Conservation (phyloP, 2,888 invertebrate genomes). For the Erebia palarica region DNA sequence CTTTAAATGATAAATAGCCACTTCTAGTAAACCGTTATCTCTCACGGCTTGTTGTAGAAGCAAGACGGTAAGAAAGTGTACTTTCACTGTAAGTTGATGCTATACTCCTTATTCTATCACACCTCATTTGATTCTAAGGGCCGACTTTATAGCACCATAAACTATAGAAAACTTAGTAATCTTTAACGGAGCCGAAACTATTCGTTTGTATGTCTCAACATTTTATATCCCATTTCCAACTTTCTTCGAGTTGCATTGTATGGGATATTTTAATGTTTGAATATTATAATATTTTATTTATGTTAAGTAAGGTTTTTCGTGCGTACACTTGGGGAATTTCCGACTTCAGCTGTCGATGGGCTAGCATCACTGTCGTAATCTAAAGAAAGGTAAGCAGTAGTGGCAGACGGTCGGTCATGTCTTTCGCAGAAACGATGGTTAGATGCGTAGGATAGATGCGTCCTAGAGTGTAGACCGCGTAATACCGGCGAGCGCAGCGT, state of each 20-base stretch:
- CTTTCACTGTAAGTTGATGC: slow-evolving; percentile 78
- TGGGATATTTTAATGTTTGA: not conserved
- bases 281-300: not conserved
- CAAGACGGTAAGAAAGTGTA: slow-evolving; percentile 75
- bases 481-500: no score
- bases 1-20: slow-evolving; percentile 34
- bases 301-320: not conserved
- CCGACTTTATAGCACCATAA: slow-evolving; percentile 45
- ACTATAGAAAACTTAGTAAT: slow-evolving; percentile 43
- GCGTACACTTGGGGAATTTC: no score
- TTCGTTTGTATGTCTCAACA: not conserved
- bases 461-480: no score
- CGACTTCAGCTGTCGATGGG: no score
- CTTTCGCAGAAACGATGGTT: not conserved
- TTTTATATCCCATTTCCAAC: slow-evolving; percentile 9
- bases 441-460: no score
- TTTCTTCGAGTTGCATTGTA: slow-evolving; percentile 19
- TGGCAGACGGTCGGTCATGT: not conserved
- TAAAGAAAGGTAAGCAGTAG: no score
- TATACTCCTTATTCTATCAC: slow-evolving; percentile 73
- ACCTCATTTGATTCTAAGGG: slow-evolving; percentile 68
- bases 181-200: slow-evolving; percentile 29
- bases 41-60: slow-evolving; percentile 53
- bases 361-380: no score
- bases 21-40: slow-evolving; percentile 56